A percentile compares a stretch with the other conserved stretches of the same genome.
phyloP scores from a whole-genome alignment of 2,113 vertebrate species.

The Megalops atlanticus region DNA sequence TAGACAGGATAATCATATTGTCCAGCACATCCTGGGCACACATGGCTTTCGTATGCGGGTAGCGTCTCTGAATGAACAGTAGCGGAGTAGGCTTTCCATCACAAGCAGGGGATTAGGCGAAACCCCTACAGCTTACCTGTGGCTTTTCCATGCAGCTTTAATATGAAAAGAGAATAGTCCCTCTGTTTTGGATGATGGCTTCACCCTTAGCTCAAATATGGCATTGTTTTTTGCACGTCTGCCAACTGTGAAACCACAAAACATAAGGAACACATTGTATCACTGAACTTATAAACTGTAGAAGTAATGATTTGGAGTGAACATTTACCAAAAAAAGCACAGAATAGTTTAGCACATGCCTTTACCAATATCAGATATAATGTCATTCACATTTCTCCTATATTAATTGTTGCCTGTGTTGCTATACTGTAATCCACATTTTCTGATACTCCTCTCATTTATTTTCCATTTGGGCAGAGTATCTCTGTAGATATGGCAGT shows the following conservation, averaged over 20 bases:
- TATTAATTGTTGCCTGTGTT: not conserved
- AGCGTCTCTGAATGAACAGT: conserved; percentile 19
- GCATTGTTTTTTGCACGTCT: not conserved
- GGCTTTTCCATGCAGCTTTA: conserved; percentile 39
- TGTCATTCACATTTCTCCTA: too few relatives aligned
- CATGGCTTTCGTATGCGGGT: conserved; percentile 14
- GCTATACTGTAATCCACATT: not conserved
- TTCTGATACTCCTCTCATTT: not conserved
- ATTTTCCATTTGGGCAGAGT: not conserved
- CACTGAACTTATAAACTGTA: not conserved
- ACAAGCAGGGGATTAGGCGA: conserved; percentile 52
- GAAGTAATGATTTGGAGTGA: not conserved
- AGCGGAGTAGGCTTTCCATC: conserved; percentile 43
- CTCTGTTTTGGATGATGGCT: conserved; percentile 41
- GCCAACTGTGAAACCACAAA: too few relatives aligned
- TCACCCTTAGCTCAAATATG: not conserved
- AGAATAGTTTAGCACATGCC: too few relatives aligned
- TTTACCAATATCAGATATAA: too few relatives aligned
- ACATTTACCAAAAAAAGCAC: too few relatives aligned
- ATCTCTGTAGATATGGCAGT: not conserved
- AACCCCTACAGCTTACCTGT: conserved; percentile 53
- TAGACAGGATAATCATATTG: conserved; percentile 16
- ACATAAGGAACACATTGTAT: too few relatives aligned
- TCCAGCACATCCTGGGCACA: not conserved
- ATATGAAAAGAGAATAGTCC: conserved; percentile 34